These are phyloP conservation scores for Stictocephala bisonia DNA, from an alignment of 2,888 invertebrate genomes.

Conservation along the genomic window DNA sequence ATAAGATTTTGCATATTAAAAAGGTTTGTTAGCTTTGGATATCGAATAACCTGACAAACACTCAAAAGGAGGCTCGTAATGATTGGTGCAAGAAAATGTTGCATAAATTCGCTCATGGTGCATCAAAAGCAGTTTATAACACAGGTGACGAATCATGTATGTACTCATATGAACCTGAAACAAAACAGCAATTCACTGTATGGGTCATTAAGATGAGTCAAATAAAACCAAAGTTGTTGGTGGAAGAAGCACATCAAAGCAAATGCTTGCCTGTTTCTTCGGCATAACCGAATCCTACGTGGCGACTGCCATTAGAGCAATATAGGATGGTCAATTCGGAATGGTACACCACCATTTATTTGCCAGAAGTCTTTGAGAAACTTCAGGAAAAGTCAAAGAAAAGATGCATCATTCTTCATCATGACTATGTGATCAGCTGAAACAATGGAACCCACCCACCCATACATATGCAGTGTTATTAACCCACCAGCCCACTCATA, in stretches of 20 bases:
- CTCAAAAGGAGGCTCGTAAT: slow-evolving; percentile 31
- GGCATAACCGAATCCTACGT: not conserved
- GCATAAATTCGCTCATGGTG: slow-evolving; percentile 1
- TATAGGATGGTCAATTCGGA: slow-evolving; percentile 5
- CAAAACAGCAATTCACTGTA: slow-evolving; percentile 30
- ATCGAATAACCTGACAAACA: slow-evolving; percentile 25
- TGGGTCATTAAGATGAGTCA: slow-evolving; percentile 37
- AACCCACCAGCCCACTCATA: no score
- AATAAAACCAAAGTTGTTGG: slow-evolving; percentile 43
- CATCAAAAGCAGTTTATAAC: slow-evolving; percentile 37
- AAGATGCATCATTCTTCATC: slow-evolving; percentile 19
- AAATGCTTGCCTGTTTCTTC: slow-evolving; percentile 31
- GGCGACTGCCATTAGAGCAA: not conserved
- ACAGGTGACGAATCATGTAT: slow-evolving; percentile 40
- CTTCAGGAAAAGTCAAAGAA: slow-evolving; percentile 14
- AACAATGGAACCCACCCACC: no score
- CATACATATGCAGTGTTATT: no score
- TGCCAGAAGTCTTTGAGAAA: slow-evolving; percentile 9
- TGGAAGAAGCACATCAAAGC: slow-evolving; percentile 26
- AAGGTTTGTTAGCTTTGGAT: slow-evolving; percentile 39
- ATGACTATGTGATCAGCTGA: no score
- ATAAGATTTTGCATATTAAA: slow-evolving; percentile 31
- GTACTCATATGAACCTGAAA: slow-evolving; percentile 33
- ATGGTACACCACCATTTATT: slow-evolving; percentile 38
- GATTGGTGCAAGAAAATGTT: slow-evolving; percentile 31